Base-by-base conservation (phyloP, 2,888 invertebrate species). In the Acrobasis repandana region DNA sequence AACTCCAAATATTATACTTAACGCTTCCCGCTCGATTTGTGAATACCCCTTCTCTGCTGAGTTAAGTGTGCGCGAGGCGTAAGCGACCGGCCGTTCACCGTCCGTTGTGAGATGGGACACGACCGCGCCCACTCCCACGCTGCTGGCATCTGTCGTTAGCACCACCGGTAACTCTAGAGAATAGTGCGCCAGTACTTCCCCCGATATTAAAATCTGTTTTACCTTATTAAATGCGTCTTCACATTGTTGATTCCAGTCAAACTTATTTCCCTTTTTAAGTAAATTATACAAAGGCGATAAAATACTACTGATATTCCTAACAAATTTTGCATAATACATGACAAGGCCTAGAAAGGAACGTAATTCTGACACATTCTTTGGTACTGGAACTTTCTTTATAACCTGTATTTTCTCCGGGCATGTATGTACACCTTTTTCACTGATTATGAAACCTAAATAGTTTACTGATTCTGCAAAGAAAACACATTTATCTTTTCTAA, bases 1-100 rank as follows among this genome's bases (percentile, higher is more conserved):
- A 36, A 60, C 16, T 14, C 61, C 62, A 16, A 47, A 62, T 8
- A 62, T 57, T 2, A 63, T 20, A 9, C 47, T 56, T n/a, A 61
- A 33, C 43, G 56, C 61, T 20, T 50, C 43, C 14, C 56, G 50
- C 10, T 56, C 56, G 16, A 51, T 33, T n/a, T 51, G 51, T 1
- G 33, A 34, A n/a, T 51, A 51, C n/a, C 33, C n/a, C 9, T 33
- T 33, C 14, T 33, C 51, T 16, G 47, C 47, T 6, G 16, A 2
- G 16, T 5, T 51, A 2, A 56, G 51, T 11, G 49, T 33, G 15
- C 57, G 61, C n/a, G 57, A 50, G 15, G 56, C 57, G 34, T 56
- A 61, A 8, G 56, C 38, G 9, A 61, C 11, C n/a, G 49, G 60
- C 3, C 56, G 48, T 28, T 56, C 60, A 9, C 56, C 47, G 5